Evolutionary conservation across 2,797 vertebrate genomes (phyloP).

Genomic region (Poecilia gillii): DNA sequence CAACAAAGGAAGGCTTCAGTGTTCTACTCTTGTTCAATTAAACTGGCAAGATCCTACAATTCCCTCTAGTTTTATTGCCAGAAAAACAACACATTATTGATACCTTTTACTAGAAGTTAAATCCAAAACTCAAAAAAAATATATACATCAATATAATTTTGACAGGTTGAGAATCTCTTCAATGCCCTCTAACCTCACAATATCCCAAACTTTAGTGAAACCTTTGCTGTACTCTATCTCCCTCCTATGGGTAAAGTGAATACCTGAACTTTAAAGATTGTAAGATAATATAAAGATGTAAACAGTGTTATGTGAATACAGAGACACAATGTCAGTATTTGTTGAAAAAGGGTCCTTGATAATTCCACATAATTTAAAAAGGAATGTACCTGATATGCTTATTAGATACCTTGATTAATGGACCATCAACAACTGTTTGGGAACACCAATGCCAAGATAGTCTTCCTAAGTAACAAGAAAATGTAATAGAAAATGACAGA

Average conservation of each 20-base stretch:
- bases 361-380: too few species aligned
- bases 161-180: neutral
- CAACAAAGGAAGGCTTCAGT: constrained; percentile 3
- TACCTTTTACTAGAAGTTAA: neutral
- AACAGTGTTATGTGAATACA: neutral
- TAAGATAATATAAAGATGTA: neutral
- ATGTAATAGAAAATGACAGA: neutral
- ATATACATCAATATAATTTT: neutral
- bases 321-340: neutral
- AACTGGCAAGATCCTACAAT: neutral
- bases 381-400: too few species aligned
- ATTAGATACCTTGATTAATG: too few species aligned
- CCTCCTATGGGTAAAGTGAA: neutral
- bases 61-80: neutral
- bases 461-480: neutral
- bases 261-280: neutral
- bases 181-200: neutral
- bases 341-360: too few species aligned
- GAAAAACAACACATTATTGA: neutral
- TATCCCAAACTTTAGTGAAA: neutral
- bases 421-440: too few species aligned
- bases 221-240: neutral
- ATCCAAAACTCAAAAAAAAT: neutral
- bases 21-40: neutral
- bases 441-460: neutral